Conservation (phyloP, 2,888 invertebrate genomes). For the Uropetala carovei region DNA sequence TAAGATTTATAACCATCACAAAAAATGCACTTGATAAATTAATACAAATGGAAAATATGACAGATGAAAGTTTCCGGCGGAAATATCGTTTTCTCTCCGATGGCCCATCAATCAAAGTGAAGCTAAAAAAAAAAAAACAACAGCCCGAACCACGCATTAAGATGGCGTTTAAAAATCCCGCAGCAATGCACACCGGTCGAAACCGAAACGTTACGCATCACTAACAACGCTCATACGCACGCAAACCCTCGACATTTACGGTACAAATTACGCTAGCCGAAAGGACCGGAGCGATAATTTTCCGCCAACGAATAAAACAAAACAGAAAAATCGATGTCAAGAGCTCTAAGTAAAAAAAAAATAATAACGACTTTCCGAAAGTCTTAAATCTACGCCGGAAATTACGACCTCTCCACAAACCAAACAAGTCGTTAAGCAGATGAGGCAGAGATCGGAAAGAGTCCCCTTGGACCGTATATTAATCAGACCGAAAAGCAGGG, state of each 20-base stretch:
- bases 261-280: not conserved
- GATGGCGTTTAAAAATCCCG: not conserved
- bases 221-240: not conserved
- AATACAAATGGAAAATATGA: no score
- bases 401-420: not conserved
- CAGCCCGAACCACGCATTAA: no score
- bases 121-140: no score
- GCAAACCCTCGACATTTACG: not conserved
- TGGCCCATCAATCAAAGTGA: no score
- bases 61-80: no score
- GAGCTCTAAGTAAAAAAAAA: not conserved
- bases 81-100: no score
- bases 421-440: conserved; percentile 4
- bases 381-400: not conserved
- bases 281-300: not conserved
- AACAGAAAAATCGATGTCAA: not conserved
- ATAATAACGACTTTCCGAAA: not conserved
- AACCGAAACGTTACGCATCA: not conserved
- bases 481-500: not conserved
- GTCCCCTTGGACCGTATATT: not conserved
- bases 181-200: not conserved
- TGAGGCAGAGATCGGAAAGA: not conserved
- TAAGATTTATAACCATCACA: no score
- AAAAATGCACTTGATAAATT: no score
- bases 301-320: not conserved